phyloP scores from a whole-genome alignment of 2,888 invertebrate species.

The Xestia sexstrigata region DNA sequence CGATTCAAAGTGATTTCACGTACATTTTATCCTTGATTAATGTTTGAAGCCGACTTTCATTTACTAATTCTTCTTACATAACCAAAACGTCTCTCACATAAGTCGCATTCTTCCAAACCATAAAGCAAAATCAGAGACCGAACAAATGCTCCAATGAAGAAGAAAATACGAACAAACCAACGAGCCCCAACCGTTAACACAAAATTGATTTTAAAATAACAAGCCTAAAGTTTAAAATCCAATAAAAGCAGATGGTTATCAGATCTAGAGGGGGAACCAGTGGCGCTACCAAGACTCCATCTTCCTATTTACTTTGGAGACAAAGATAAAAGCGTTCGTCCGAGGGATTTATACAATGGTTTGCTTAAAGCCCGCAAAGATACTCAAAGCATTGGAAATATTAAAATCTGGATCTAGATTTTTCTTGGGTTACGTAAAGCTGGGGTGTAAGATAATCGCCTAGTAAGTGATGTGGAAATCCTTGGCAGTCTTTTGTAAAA shows the following conservation, averaged over 20 bases:
- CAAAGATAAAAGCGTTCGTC: constrained; percentile 80
- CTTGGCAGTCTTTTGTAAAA: neutral
- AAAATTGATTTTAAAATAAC: constrained; percentile 57
- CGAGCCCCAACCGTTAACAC: constrained; percentile 8
- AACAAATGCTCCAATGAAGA: constrained; percentile 37
- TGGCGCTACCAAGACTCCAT: constrained; percentile 55
- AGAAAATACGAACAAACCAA: constrained; percentile 40
- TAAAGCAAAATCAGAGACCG: constrained; percentile 36
- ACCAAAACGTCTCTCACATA: constrained; percentile 22
- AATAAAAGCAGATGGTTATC: constrained; percentile 60
- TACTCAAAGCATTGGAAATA: constrained; percentile 68
- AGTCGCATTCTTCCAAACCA: constrained; percentile 19
- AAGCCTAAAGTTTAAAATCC: constrained; percentile 66
- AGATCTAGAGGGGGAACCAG: constrained; percentile 51
- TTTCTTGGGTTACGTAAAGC: constrained; percentile 46
- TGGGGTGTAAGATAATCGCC: constrained; percentile 25
- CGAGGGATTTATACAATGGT: constrained; percentile 77
- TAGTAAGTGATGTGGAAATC: constrained; percentile 14
- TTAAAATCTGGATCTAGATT: constrained; percentile 69
- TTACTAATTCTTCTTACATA: neutral
- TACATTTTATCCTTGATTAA: neutral
- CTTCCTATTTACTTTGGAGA: constrained; percentile 77
- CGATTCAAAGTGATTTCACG: neutral
- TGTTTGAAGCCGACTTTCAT: neutral
- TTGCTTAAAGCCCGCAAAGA: constrained; percentile 73